Evolutionary conservation across 2,113 vertebrate species (phyloP).

Genomic region (Trachemys scripta): DNA sequence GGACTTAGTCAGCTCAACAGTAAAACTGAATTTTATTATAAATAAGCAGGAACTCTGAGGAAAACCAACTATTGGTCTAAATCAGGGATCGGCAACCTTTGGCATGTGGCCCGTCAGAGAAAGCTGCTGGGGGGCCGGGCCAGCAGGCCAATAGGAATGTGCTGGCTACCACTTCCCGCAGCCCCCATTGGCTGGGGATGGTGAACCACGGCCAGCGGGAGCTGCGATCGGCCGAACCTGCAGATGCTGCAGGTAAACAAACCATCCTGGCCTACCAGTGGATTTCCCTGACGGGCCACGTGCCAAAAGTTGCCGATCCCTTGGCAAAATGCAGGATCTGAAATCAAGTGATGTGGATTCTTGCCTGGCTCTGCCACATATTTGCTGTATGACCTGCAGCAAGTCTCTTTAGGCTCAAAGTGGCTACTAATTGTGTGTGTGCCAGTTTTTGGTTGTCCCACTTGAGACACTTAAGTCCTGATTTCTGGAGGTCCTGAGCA

Average conservation of each 20-base stretch:
- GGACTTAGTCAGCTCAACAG: conserved; percentile 40
- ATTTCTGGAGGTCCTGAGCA: background rate
- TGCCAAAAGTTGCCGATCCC: no score
- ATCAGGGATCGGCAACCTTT: background rate
- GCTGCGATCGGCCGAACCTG: no score
- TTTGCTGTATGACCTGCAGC: conserved; percentile 30
- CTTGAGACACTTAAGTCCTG: background rate
- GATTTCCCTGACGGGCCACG: no score
- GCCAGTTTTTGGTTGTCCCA: fast-evolving
- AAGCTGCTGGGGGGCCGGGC: no score
- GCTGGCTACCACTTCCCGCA: no score
- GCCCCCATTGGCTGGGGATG: no score
- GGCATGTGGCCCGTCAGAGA: no score
- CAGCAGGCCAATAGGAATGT: no score
- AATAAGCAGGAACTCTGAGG: conserved; percentile 40
- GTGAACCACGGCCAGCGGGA: no score
- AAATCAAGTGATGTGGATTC: conserved; percentile 49
- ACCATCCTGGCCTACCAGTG: no score
- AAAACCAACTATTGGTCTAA: conserved; percentile 59
- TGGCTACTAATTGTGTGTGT: background rate
- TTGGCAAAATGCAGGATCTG: conserved; percentile 39
- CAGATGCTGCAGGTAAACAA: no score
- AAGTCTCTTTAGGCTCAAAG: conserved; percentile 39
- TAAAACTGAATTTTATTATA: conserved; percentile 66
- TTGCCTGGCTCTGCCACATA: conserved; percentile 41